Conservation (phyloP, 1,140 invertebrate genomes). For the Sinonovacula constricta region DNA sequence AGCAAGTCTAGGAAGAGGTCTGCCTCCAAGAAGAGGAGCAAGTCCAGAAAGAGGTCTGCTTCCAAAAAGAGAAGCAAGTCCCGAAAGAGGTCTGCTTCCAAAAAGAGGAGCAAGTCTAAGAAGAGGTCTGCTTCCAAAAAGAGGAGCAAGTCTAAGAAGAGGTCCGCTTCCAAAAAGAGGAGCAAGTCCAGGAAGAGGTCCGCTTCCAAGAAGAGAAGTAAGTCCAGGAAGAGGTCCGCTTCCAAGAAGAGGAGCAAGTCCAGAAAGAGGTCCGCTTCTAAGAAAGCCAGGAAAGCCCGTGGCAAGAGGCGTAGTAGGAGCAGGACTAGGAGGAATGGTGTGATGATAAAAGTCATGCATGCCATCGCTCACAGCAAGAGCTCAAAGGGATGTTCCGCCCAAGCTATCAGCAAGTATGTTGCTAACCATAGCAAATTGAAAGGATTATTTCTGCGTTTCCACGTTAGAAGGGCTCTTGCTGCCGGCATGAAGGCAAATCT, state of each 20-base stretch:
- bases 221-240: constrained; percentile 13
- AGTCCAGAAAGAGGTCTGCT: too few species aligned
- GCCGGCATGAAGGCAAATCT: constrained; percentile 1
- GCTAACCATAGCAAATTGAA: constrained; percentile 4
- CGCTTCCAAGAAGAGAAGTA: constrained; percentile 27
- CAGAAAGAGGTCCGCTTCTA: constrained; percentile 1
- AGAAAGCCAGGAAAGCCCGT: not conserved
- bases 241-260: constrained; percentile 24
- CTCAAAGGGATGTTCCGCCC: constrained; percentile 17
- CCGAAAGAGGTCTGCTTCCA: constrained; percentile 13
- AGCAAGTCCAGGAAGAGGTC: constrained; percentile 17
- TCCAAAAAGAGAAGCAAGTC: constrained; percentile 13
- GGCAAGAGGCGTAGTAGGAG: constrained; percentile 26
- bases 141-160: constrained; percentile 8
- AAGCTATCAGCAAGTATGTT: constrained; percentile 36
- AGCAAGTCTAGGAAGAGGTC: too few species aligned
- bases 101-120: constrained; percentile 21
- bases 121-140: too few species aligned
- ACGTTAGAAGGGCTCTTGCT: constrained; percentile 6
- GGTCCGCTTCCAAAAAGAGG: not conserved
- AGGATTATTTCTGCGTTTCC: constrained; percentile 18
- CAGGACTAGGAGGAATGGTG: too few species aligned
- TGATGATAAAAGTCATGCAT: not conserved
- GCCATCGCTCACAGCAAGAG: constrained; percentile 15
- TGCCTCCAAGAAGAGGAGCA: too few species aligned